Evolutionary conservation across 2,113 vertebrate species (phyloP).

Genomic region (Synodontis membranacea): DNA sequence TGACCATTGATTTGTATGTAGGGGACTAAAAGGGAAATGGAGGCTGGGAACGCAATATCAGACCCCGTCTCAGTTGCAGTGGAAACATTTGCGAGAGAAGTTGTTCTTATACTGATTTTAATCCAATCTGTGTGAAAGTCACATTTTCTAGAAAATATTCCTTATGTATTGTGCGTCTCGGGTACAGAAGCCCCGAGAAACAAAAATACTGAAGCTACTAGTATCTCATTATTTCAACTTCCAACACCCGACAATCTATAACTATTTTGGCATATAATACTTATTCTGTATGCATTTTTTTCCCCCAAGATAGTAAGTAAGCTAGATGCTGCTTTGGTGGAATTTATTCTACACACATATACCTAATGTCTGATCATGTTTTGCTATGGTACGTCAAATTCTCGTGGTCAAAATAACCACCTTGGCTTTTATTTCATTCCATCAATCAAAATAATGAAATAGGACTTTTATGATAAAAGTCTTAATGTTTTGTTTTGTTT

Average conservation of each 20-base stretch:
- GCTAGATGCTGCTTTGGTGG: neutral
- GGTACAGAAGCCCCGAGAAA: neutral
- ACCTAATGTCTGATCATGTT: neutral
- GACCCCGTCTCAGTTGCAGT: neutral
- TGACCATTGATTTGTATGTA: constrained; percentile 59
- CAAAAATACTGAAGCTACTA: neutral
- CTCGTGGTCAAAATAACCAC: neutral
- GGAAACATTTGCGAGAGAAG: constrained; percentile 3
- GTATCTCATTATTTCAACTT: neutral
- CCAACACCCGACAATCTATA: neutral
- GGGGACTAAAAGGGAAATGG: constrained; percentile 44
- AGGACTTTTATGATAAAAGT: neutral
- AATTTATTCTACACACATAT: too few species aligned
- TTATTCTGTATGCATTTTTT: neutral
- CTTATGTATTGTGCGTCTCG: neutral
- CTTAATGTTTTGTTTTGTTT: too few species aligned
- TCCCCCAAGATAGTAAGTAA: neutral
- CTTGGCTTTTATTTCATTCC: neutral
- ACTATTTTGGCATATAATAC: neutral
- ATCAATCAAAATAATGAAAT: neutral
- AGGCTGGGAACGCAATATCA: neutral
- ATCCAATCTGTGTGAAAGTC: neutral
- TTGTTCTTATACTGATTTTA: neutral
- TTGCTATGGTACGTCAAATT: neutral
- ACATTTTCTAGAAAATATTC: neutral